Conservation (phyloP, 2,888 invertebrate genomes). For the Morinoia aosen region DNA sequence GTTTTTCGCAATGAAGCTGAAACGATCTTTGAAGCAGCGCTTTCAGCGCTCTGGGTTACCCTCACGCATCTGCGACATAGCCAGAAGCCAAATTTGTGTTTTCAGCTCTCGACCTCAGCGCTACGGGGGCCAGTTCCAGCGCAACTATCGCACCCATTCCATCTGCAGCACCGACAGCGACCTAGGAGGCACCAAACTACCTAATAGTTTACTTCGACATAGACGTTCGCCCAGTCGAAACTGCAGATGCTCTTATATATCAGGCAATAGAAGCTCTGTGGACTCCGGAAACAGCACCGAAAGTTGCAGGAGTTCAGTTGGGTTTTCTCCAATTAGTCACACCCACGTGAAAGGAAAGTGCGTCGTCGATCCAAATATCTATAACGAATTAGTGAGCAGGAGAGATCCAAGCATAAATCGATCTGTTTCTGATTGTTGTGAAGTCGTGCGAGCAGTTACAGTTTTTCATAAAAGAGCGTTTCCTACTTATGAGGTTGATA, state of each 20-base stretch:
- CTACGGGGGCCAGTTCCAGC: neutral
- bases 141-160: slow-evolving; percentile 30
- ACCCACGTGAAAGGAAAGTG: slow-evolving; percentile 51
- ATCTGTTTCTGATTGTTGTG: slow-evolving; percentile 55
- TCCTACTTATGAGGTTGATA: neutral
- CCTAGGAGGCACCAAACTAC: neutral
- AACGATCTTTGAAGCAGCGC: neutral
- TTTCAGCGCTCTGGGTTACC: slow-evolving; percentile 29
- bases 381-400: slow-evolving; percentile 64
- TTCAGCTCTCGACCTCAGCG: neutral
- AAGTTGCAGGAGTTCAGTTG: slow-evolving; percentile 6
- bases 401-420: slow-evolving; percentile 58
- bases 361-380: slow-evolving; percentile 59
- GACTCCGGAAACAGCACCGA: slow-evolving; percentile 25
- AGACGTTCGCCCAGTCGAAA: neutral
- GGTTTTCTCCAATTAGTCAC: slow-evolving; percentile 20
- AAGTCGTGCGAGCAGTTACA: neutral
- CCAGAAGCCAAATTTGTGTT: slow-evolving; percentile 7
- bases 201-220: neutral
- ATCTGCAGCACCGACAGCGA: slow-evolving; percentile 43
- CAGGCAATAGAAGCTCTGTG: slow-evolving; percentile 30
- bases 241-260: neutral
- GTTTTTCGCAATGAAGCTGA: slow-evolving; percentile 18
- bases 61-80: slow-evolving; percentile 32
- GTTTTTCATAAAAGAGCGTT: neutral